phyloP scores from a whole-genome alignment of 1,140 invertebrate genomes.

The Drosophila pandora region DNA sequence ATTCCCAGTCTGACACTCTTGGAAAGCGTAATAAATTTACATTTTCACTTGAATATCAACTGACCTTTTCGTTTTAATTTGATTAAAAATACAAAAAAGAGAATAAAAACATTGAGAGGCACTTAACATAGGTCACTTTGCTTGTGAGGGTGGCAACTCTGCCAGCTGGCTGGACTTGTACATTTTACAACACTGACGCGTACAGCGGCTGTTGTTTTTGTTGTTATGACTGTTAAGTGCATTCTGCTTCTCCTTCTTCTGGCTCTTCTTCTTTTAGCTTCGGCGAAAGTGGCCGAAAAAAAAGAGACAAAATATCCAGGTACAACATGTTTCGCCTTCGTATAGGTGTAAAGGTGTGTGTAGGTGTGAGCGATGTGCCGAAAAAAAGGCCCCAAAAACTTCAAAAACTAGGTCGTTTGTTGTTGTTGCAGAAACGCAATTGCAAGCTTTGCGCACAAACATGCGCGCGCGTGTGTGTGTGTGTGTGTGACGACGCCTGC shows the following conservation, averaged over 20 bases:
- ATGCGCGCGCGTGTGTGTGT: slow-evolving; percentile 7
- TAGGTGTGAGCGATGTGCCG: slow-evolving; percentile 24
- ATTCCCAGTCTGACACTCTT: not conserved
- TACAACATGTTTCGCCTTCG: slow-evolving; percentile 29
- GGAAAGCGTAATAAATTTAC: not conserved
- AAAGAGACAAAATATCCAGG: slow-evolving; percentile 21
- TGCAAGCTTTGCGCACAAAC: slow-evolving; percentile 6
- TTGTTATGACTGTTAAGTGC: slow-evolving; percentile 4
- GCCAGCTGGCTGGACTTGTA: slow-evolving; percentile 6
- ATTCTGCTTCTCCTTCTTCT: slow-evolving; percentile 1
- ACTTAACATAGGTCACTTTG: slow-evolving; percentile 15
- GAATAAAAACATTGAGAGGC: not conserved
- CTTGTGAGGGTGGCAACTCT: slow-evolving; percentile 16
- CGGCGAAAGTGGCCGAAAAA: slow-evolving; percentile 37
- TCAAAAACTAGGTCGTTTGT: slow-evolving; percentile 34
- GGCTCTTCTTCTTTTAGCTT: not conserved
- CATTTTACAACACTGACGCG: slow-evolving; percentile 35
- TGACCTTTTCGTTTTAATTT: not conserved
- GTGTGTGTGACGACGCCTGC: slow-evolving; percentile 16
- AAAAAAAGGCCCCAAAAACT: slow-evolving; percentile 26
- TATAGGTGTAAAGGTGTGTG: not conserved
- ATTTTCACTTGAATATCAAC: not conserved
- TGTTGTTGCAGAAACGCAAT: slow-evolving; percentile 38
- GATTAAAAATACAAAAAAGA: not conserved
- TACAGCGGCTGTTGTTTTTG: slow-evolving; percentile 22